These are phyloP conservation scores for Dolichoris vasculosae DNA, from an alignment of 1,140 invertebrate genomes.

Conservation along the genomic window DNA sequence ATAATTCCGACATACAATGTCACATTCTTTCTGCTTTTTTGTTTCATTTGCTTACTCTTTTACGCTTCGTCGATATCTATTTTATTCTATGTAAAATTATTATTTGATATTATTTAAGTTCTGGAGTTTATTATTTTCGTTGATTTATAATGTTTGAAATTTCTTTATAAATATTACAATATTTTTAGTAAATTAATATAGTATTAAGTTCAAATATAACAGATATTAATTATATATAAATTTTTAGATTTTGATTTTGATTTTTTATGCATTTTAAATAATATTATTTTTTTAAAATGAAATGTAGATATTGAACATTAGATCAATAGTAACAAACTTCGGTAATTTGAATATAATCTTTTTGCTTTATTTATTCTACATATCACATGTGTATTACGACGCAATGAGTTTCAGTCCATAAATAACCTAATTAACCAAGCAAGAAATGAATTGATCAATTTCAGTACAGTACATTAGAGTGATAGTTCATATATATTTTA, in stretches of 20 bases:
- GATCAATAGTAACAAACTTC: no score
- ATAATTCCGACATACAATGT: not conserved
- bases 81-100: not conserved
- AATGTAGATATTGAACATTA: no score
- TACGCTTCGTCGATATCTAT: not conserved
- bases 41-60: not conserved
- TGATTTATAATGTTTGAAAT: not conserved
- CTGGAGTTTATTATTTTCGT: not conserved
- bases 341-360: not conserved
- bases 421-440: conserved; percentile 5
- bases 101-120: not conserved
- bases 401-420: not conserved
- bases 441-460: conserved; percentile 1
- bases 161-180: not conserved
- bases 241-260: no score
- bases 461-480: conserved; percentile 3
- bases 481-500: not conserved
- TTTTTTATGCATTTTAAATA: no score
- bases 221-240: no score
- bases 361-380: not conserved
- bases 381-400: not conserved
- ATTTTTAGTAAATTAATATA: no score
- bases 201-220: no score
- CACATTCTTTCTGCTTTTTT: not conserved
- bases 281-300: no score